phyloP scores from a whole-genome alignment of 2,113 vertebrate genomes.

The Seriola dumerili region DNA sequence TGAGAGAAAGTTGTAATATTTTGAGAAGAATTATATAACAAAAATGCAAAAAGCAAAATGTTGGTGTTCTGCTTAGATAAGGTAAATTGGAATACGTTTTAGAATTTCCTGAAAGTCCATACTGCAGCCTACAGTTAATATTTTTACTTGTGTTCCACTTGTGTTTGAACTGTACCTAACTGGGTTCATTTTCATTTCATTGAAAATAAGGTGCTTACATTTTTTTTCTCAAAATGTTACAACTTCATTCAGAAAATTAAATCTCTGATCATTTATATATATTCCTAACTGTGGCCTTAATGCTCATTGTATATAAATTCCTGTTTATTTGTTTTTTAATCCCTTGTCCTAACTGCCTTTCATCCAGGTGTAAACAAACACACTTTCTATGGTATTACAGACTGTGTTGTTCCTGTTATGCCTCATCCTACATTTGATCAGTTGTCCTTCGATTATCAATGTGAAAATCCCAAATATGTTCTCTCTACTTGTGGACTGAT shows the following conservation, averaged over 20 bases:
- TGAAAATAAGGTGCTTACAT: neutral
- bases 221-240: neutral
- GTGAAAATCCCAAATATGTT: constrained; percentile 23
- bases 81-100: too few relatives aligned
- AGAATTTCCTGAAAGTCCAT: too few relatives aligned
- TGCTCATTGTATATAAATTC: neutral
- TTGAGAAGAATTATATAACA: neutral
- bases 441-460: constrained; percentile 12
- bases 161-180: too few relatives aligned
- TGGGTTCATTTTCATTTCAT: too few relatives aligned
- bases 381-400: neutral
- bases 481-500: neutral
- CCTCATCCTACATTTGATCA: neutral
- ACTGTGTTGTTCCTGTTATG: neutral
- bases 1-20: neutral
- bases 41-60: too few relatives aligned
- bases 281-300: neutral
- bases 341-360: neutral
- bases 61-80: too few relatives aligned
- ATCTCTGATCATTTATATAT: neutral
- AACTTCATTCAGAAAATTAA: neutral
- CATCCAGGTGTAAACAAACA: neutral
- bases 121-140: too few relatives aligned
- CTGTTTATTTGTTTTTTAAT: neutral
- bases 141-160: too few relatives aligned